These are phyloP conservation scores for Drosophila pachea DNA, from an alignment of 1,140 invertebrate species.

Conservation along the genomic window DNA sequence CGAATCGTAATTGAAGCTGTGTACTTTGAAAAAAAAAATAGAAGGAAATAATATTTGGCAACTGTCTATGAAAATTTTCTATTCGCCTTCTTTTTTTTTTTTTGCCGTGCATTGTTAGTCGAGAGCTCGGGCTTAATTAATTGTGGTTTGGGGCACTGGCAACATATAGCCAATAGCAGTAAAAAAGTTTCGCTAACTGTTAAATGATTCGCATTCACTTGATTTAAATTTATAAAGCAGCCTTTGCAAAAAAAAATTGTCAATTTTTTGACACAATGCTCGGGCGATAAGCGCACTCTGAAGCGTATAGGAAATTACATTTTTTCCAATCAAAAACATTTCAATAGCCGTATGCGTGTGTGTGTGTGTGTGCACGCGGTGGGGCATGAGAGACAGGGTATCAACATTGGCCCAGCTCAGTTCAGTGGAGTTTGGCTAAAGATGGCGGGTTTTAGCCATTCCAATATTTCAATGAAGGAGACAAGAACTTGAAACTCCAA, in stretches of 20 bases:
- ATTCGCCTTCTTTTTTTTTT: slow-evolving; percentile 12
- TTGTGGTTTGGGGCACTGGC: slow-evolving; percentile 62
- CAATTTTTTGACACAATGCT: slow-evolving; percentile 68
- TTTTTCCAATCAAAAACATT: slow-evolving; percentile 78
- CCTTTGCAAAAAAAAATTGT: slow-evolving; percentile 47
- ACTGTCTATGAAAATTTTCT: slow-evolving; percentile 49
- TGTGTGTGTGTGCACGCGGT: slow-evolving; percentile 2
- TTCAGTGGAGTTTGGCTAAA: slow-evolving; percentile 27
- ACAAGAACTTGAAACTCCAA: no score
- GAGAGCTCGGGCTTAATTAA: slow-evolving; percentile 64
- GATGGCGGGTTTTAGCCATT: slow-evolving; percentile 39
- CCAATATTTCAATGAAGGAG: slow-evolving; percentile 57
- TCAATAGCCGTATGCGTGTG: slow-evolving; percentile 56
- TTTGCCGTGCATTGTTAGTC: slow-evolving; percentile 36
- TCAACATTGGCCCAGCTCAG: slow-evolving; percentile 21
- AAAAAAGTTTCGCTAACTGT: slow-evolving; percentile 72
- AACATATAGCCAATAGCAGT: slow-evolving; percentile 26
- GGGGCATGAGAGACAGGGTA: slow-evolving; percentile 32
- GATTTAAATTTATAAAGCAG: slow-evolving; percentile 59
- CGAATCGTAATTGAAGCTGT: slow-evolving; percentile 70
- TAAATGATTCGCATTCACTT: slow-evolving; percentile 43
- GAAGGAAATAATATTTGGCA: slow-evolving; percentile 12
- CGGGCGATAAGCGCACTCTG: slow-evolving; percentile 63
- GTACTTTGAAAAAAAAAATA: slow-evolving; percentile 42
- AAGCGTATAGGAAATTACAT: slow-evolving; percentile 78